Base-by-base conservation (phyloP, 2,113 vertebrate species). In the Etheostoma cragini region DNA sequence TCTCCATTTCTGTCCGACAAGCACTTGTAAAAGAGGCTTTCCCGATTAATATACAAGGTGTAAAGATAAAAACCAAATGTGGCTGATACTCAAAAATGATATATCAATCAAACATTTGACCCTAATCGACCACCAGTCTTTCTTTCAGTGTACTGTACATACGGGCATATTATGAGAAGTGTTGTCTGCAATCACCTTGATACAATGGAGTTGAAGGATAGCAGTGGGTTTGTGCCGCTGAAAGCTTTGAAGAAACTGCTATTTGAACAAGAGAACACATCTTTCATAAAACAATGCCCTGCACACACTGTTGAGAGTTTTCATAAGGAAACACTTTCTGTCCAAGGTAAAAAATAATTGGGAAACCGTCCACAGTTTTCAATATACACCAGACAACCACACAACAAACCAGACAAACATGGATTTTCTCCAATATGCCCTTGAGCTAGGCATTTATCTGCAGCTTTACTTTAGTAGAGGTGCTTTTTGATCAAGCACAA, bases 371-470 rank as follows among this genome's bases (percentile, higher is more conserved):
- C 13, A 15, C 21, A 30, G 16, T 24, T 66, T 30, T 49, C 63
- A 26, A 49, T 50, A 46, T 5, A 21, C 5, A 62, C 21, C 45
- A 71, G 33, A 62, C 35, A 75, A 64, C 45, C 17, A 58, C 35
- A 64, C 60, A 83, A 73, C 56, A 82, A 69, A 76, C 24, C 67
- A 74, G 53, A 71, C 46, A 72, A 74, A 81, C 22, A 54, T 42
- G 63, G 81, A 81, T 81, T 81, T 81, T 77, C 68, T 75, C 33
- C 49, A 56, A 76, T 61, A 60, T 58, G 65, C 74, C 78, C 72
- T 75, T 83, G 80, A 89, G 81, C 66, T 69, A 21, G 33, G 60
- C 71, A 49, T 88, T 89, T 81, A 86, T 84, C 76, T 57, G 38
- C 60, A 76, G 86, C 74, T 85, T 81, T 76, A 73, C 67, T 81